Conservation (phyloP, 1,140 invertebrate species). For the Nixonia krombeini region DNA sequence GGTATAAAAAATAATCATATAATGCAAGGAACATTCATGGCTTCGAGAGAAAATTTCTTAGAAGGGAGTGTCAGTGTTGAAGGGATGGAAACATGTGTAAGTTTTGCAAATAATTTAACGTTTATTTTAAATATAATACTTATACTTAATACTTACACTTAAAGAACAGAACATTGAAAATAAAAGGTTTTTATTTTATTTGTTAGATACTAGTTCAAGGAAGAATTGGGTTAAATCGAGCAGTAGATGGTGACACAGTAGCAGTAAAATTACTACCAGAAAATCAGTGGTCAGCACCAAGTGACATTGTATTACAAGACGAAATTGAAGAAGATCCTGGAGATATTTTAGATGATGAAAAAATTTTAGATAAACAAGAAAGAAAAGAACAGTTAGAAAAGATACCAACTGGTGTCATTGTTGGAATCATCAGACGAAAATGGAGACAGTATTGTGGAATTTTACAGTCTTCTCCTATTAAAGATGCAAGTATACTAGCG, state of each 20-base stretch:
- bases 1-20: conserved; percentile 86
- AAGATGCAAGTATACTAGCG: conserved; percentile 74
- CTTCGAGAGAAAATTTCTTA: conserved; percentile 92
- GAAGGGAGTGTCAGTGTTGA: conserved; percentile 93
- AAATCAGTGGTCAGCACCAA: conserved; percentile 89
- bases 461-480: conserved; percentile 83
- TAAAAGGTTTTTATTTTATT: no score
- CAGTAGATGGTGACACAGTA: conserved; percentile 96
- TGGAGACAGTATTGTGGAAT: conserved; percentile 98
- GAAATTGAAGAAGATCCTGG: conserved; percentile 79
- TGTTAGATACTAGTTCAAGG: conserved; percentile 91
- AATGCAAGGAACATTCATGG: conserved; percentile 87
- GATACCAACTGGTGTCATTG: conserved; percentile 88
- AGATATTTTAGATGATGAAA: conserved; percentile 78
- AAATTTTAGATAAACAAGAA: conserved; percentile 65
- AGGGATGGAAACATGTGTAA: conserved; percentile 81
- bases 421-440: conserved; percentile 96
- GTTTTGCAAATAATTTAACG: conserved; percentile 40
- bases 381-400: conserved; percentile 65
- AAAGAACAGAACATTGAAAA: no score
- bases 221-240: conserved; percentile 88
- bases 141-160: no score
- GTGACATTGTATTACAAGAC: conserved; percentile 87
- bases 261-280: conserved; percentile 93
- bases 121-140: no score